phyloP scores from a whole-genome alignment of 2,113 vertebrate species.

The Anguilla japonica region DNA sequence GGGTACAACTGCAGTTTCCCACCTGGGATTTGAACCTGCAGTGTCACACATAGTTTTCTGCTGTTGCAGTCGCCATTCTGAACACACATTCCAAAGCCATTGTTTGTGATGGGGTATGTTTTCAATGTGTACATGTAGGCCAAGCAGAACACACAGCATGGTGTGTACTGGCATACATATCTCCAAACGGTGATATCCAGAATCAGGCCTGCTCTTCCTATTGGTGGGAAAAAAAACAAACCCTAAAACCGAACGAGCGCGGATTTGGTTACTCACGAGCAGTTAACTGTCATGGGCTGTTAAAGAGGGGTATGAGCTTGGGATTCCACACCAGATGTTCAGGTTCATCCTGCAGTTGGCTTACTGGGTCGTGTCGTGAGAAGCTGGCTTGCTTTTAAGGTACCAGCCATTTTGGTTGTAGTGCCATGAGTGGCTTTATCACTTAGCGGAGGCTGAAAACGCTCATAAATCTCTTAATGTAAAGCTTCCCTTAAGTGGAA shows the following conservation, averaged over 20 bases:
- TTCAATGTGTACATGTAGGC: background rate
- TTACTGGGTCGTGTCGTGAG: background rate
- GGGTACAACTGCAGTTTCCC: no score
- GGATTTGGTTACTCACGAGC: background rate
- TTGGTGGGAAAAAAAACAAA: background rate
- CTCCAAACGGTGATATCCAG: background rate
- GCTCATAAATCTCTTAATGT: background rate
- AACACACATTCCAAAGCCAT: background rate
- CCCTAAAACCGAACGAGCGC: background rate
- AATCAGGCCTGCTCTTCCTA: background rate
- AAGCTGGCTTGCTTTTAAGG: background rate
- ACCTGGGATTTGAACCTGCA: no score
- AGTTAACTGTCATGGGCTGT: background rate
- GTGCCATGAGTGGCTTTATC: background rate
- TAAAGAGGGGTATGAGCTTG: background rate
- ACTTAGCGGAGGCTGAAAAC: background rate
- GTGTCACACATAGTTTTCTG: background rate
- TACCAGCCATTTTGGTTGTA: background rate
- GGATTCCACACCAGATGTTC: background rate
- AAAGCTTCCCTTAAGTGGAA: background rate
- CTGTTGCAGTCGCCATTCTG: background rate
- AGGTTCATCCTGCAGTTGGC: background rate
- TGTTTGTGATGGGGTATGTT: background rate
- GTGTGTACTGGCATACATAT: background rate
- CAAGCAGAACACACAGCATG: background rate